These are phyloP conservation scores for Nesidiocoris tenuis DNA, from an alignment of 2,888 invertebrate species.

Conservation along the genomic window DNA sequence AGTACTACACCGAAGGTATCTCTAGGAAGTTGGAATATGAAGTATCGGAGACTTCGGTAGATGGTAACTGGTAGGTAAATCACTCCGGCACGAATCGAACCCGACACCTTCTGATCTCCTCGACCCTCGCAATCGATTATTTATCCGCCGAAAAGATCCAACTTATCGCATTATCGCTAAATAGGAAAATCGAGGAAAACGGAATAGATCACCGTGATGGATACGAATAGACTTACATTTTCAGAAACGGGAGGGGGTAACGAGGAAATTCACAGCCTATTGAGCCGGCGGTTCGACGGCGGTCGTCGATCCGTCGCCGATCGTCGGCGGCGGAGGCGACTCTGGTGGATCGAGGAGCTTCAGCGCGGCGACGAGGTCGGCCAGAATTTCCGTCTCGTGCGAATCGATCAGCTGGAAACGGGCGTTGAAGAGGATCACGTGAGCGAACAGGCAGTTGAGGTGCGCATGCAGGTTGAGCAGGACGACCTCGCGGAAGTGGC, in stretches of 20 bases:
- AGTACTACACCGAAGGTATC: no score
- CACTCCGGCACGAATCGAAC: no score
- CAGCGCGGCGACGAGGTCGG: conserved; percentile 85
- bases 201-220: no score
- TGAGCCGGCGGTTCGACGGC: conserved; percentile 20
- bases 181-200: no score
- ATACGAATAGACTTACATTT: not conserved
- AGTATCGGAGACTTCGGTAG: no score
- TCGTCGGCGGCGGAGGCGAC: conserved; percentile 26
- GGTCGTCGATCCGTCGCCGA: not conserved
- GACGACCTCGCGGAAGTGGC: conserved; percentile 94
- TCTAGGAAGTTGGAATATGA: no score
- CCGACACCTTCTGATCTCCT: no score
- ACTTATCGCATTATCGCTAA: no score
- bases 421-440: conserved; percentile 81
- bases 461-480: conserved; percentile 92
- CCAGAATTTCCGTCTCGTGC: conserved; percentile 92
- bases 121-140: no score
- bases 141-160: no score
- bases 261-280: conserved; percentile 39
- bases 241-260: not conserved
- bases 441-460: conserved; percentile 95
- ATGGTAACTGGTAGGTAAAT: no score
- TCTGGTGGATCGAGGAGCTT: conserved; percentile 52
- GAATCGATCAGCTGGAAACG: conserved; percentile 90